Base-by-base conservation (phyloP, 2,113 vertebrate genomes). In the Camelus dromedarius region DNA sequence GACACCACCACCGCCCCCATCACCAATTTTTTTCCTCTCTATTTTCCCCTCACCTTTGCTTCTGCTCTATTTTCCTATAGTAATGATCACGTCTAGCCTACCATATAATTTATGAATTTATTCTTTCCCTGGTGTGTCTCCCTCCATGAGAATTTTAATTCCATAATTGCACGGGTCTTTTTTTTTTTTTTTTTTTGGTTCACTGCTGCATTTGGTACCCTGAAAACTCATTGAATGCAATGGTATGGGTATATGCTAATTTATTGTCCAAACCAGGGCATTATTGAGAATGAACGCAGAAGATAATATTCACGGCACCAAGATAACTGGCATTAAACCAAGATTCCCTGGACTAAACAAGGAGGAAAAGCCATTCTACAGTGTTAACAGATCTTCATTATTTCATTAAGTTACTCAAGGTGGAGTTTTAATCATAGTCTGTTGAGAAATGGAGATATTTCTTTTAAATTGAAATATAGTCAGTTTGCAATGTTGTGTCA, bases 101-200 rank as follows among this genome's bases (percentile, higher is more conserved):
- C 20, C 46, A 6, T 19, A 35, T 32, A 50, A 89, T 64, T 26
- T n/a, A 75, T 6, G 24, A 18, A 32, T 18, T 50, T 9, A 12
- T 62, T 15, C 26, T 58, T 56, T 38, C 12, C 19, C n/a, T 70
- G n/a, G 3, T 20, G 6, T 8, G 6, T 16, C 50, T 48, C 70
- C 42, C 2, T 62, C 20, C 30, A 48, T 0, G 2, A 73, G 19
- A 58, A 6, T 16, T 12, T 56, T 46, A 70, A 35, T 26, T 54
- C 3, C 16, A 24, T 4, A 3, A 60, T n/a, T 5, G 14, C 3
- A 14, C 1, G 1, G 2, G 26, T 75, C 30, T 38, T 32, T n/a
- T 58, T 38, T 32, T 32, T 12, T 8, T 32, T 32, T 12, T 8
- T 35, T 38, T 20, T n/a, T 48, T 88, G 46, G 8, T 18, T 76